Percentiles rank a stretch among this genome's conserved stretches.
phyloP scores from a whole-genome alignment of 2,888 invertebrate genomes.

The Tachystola acroxantha region DNA sequence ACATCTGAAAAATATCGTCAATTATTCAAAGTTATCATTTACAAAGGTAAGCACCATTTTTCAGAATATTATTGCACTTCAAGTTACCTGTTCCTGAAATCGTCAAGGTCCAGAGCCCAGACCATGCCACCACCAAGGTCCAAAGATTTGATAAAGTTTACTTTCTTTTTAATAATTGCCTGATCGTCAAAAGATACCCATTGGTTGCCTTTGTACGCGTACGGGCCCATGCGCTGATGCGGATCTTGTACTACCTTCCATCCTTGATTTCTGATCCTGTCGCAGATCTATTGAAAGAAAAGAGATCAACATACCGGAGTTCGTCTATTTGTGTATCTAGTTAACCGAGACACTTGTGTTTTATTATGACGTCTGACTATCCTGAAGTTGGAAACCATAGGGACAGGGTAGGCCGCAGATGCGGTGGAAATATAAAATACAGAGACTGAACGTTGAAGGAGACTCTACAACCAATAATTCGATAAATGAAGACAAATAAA shows the following conservation, averaged over 20 bases:
- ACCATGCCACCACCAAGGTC: constrained; percentile 93
- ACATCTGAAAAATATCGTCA: constrained; percentile 77
- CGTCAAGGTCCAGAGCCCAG: constrained; percentile 94
- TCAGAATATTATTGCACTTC: too few species aligned
- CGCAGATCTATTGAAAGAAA: constrained; percentile 82
- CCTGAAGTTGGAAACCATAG: too few species aligned
- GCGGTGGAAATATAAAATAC: too few species aligned
- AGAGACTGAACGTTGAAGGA: too few species aligned
- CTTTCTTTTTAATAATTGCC: constrained; percentile 87
- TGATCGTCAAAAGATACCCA: constrained; percentile 95
- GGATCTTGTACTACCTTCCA: constrained; percentile 91
- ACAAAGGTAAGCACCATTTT: too few species aligned
- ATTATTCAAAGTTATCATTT: too few species aligned
- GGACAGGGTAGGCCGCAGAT: too few species aligned
- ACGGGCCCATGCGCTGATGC: constrained; percentile 89
- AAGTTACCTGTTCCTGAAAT: constrained; percentile 86
- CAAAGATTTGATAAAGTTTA: constrained; percentile 86
- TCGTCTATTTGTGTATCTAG: constrained; percentile 1
- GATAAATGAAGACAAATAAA: too few species aligned
- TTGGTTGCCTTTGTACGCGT: constrained; percentile 90
- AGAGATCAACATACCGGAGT: too few species aligned
- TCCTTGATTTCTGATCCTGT: constrained; percentile 85
- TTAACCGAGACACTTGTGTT: too few species aligned
- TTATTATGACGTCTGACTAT: too few species aligned
- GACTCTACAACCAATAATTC: too few species aligned